phyloP scores from a whole-genome alignment of 1,140 invertebrate genomes.

The Drosophila punjabiensis region DNA sequence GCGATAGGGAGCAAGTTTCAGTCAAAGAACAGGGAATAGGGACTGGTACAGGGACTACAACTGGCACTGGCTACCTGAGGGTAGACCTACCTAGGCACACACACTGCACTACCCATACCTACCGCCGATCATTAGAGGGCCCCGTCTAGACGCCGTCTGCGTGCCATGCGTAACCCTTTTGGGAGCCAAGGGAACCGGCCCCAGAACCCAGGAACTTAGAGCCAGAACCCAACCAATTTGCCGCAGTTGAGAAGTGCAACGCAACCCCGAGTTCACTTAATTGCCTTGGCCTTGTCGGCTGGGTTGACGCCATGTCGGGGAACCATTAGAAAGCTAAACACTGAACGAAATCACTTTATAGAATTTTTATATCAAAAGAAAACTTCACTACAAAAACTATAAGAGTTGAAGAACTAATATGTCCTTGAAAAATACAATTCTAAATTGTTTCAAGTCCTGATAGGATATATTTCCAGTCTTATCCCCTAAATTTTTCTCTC shows the following conservation, averaged over 20 bases:
- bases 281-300: conserved; percentile 46
- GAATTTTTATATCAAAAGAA: neutral
- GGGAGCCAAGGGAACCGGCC: conserved; percentile 9
- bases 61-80: conserved; percentile 25
- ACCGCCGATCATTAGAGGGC: conserved; percentile 71
- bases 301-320: conserved; percentile 67
- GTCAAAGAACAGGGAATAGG: conserved; percentile 1
- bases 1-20: conserved; percentile 55
- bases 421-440: neutral
- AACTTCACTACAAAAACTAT: neutral
- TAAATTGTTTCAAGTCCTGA: neutral
- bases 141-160: conserved; percentile 74
- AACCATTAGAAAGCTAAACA: conserved; percentile 61
- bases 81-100: conserved; percentile 21
- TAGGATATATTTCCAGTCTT: neutral
- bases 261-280: conserved; percentile 50
- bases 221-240: conserved; percentile 54
- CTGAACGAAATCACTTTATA: neutral
- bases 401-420: neutral
- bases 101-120: conserved; percentile 40
- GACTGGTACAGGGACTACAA: neutral
- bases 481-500: neutral
- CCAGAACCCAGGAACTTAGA: conserved; percentile 1
- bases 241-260: conserved; percentile 51
- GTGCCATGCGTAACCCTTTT: conserved; percentile 71